Conservation (phyloP, 2,888 invertebrate species). For the Rhimphoctona megacephalus region DNA sequence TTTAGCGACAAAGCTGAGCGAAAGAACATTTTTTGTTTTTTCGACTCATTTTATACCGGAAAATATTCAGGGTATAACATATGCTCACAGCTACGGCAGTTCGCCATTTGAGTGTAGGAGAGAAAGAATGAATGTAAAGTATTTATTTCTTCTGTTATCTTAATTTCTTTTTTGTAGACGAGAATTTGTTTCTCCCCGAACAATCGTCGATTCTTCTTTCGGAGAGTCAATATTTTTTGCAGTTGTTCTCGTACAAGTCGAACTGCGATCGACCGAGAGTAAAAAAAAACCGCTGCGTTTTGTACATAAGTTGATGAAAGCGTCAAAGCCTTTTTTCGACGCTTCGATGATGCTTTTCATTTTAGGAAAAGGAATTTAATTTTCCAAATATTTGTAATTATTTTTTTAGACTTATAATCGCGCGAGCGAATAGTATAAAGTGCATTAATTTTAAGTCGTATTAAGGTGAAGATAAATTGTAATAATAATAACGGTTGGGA, state of each 20-base stretch:
- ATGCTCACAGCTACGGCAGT: constrained; percentile 3
- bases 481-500: constrained; percentile 21
- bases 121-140: constrained; percentile 11
- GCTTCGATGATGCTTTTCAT: constrained; percentile 3
- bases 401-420: constrained; percentile 56
- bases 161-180: neutral
- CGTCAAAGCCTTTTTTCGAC: constrained; percentile 9
- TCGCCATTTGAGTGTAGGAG: neutral
- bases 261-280: constrained; percentile 25
- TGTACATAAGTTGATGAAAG: constrained; percentile 53
- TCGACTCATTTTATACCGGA: constrained; percentile 1
- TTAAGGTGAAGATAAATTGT: constrained; percentile 12
- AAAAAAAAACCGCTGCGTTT: constrained; percentile 1
- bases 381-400: constrained; percentile 56
- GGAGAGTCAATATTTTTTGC: neutral
- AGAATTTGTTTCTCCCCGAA: constrained; percentile 19
- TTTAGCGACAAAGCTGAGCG: constrained; percentile 24
- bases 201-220: neutral
- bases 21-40: constrained; percentile 27
- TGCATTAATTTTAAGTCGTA: constrained; percentile 40
- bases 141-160: constrained; percentile 19
- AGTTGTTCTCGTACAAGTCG: neutral
- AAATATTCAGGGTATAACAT: constrained; percentile 52
- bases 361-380: neutral
- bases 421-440: constrained; percentile 54